Percentiles rank a stretch among this genome's conserved stretches.
These are phyloP conservation scores for Muscina levida DNA, from an alignment of 2,888 invertebrate genomes.

Conservation along the genomic window DNA sequence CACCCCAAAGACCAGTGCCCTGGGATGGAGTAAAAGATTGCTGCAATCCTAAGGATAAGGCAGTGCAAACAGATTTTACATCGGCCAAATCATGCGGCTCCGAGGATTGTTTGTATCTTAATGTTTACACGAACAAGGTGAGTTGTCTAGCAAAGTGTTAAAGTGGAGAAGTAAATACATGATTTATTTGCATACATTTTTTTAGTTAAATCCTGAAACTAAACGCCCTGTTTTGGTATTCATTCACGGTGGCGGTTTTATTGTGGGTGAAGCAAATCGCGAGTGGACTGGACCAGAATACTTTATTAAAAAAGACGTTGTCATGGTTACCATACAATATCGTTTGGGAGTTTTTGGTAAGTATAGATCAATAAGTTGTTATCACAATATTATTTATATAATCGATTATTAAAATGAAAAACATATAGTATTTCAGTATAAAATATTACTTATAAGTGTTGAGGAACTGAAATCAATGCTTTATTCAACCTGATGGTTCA, in stretches of 20 bases:
- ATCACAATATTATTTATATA: too few relatives aligned
- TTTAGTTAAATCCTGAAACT: conserved; percentile 73
- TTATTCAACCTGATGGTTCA: too few relatives aligned
- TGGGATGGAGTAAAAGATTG: conserved; percentile 80
- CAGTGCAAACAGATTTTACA: conserved; percentile 76
- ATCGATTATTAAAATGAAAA: too few relatives aligned
- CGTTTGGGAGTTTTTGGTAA: conserved; percentile 80
- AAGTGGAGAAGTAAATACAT: not conserved
- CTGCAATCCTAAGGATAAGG: conserved; percentile 73
- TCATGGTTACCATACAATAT: conserved; percentile 80
- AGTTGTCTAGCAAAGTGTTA: conserved; percentile 55
- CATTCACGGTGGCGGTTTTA: conserved; percentile 81
- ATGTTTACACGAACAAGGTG: conserved; percentile 79
- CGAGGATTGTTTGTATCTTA: conserved; percentile 82
- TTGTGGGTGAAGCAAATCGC: conserved; percentile 78
- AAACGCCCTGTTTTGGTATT: conserved; percentile 80
- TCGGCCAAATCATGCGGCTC: conserved; percentile 78
- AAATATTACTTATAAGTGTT: too few relatives aligned
- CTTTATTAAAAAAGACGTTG: conserved; percentile 80
- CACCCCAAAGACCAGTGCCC: conserved; percentile 79
- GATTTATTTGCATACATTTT: not conserved
- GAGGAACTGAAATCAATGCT: too few relatives aligned
- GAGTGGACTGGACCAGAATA: conserved; percentile 80
- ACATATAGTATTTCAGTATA: too few relatives aligned
- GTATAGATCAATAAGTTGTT: conserved; percentile 31